phyloP scores from a whole-genome alignment of 2,797 vertebrate species.

The Sebastes oblongus region DNA sequence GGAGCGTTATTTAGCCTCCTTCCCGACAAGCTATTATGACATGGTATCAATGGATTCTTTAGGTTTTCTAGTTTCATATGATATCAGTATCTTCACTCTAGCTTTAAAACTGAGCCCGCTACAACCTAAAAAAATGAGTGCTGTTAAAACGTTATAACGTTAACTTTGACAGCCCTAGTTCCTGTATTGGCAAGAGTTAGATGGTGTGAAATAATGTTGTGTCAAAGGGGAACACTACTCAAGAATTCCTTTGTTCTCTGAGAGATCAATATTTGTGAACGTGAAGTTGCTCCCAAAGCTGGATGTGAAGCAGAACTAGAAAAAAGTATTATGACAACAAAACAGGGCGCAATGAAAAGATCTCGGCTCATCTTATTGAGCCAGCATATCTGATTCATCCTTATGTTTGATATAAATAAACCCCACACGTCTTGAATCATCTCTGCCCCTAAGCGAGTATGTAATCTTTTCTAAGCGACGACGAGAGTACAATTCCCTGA shows the following conservation, averaged over 20 bases:
- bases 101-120: too few species aligned
- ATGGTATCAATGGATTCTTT: too few species aligned
- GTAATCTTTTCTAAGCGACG: slow-evolving; percentile 48
- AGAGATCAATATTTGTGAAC: slow-evolving; percentile 49
- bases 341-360: not conserved
- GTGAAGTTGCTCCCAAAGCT: slow-evolving; percentile 12
- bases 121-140: too few species aligned
- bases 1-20: too few species aligned
- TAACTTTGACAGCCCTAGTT: too few species aligned
- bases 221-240: slow-evolving; percentile 27
- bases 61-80: too few species aligned
- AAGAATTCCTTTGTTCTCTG: slow-evolving; percentile 48
- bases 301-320: not conserved
- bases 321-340: slow-evolving; percentile 7
- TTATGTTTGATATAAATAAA: slow-evolving; percentile 49
- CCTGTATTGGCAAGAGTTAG: not conserved
- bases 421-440: slow-evolving; percentile 18
- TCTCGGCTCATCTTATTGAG: not conserved
- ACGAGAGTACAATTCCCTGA: slow-evolving; percentile 59
- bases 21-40: too few species aligned
- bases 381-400: slow-evolving; percentile 32
- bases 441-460: slow-evolving; percentile 41
- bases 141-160: too few species aligned
- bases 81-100: too few species aligned
- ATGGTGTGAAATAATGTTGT: slow-evolving; percentile 19